These are phyloP conservation scores for Portunus trituberculatus DNA, from an alignment of 1,140 invertebrate genomes.

Conservation along the genomic window DNA sequence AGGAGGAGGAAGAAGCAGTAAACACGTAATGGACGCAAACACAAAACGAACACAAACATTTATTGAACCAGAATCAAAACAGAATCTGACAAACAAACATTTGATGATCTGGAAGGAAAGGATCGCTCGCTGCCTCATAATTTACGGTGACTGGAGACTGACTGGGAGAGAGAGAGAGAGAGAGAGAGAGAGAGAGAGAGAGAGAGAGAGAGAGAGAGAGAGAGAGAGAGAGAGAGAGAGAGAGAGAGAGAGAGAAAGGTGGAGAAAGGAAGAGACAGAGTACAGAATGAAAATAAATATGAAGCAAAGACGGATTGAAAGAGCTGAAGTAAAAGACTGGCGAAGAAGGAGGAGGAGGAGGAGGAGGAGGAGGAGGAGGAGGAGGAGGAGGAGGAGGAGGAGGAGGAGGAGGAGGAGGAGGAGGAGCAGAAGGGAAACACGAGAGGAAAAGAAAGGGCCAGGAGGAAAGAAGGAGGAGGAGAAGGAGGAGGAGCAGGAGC, in stretches of 20 bases:
- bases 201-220: neutral
- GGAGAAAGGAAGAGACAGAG: neutral
- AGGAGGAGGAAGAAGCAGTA: neutral
- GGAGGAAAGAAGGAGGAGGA: no score
- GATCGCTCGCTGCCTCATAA: neutral
- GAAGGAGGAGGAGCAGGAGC: no score
- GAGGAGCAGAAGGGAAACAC: neutral
- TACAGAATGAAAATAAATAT: neutral
- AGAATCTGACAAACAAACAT: neutral
- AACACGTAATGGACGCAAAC: neutral
- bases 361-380: neutral
- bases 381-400: neutral
- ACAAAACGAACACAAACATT: slow-evolving; percentile 13
- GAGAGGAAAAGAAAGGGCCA: no score
- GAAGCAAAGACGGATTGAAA: neutral
- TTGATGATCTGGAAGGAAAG: slow-evolving; percentile 5
- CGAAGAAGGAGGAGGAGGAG: neutral
- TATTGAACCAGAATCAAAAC: neutral
- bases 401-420: slow-evolving; percentile 4
- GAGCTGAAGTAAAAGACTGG: neutral
- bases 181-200: neutral
- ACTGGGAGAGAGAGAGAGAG: neutral
- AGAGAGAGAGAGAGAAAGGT: neutral
- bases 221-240: neutral
- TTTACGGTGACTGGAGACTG: neutral